These are phyloP conservation scores for Orthonevra nobilis DNA, from an alignment of 2,888 invertebrate species.

Conservation along the genomic window DNA sequence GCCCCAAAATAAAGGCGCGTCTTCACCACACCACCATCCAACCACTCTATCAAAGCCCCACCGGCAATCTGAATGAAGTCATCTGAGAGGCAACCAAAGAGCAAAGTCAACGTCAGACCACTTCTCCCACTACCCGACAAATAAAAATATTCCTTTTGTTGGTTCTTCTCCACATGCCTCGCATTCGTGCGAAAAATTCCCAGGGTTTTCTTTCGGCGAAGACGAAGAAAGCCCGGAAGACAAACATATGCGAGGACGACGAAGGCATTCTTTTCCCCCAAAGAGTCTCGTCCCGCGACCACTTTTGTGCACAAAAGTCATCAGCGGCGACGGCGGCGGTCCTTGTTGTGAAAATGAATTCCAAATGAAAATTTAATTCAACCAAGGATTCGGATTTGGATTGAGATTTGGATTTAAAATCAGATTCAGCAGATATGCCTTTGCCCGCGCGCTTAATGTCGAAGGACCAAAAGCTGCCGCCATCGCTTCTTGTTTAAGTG, in stretches of 20 bases:
- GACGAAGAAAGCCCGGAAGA: slow-evolving; percentile 37
- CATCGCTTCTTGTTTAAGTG: slow-evolving; percentile 1
- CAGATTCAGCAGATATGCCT: background rate
- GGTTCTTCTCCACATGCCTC: background rate
- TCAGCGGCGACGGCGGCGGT: slow-evolving; percentile 3
- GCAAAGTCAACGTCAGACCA: slow-evolving; percentile 39
- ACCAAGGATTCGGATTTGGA: slow-evolving; percentile 52
- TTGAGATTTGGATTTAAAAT: too few relatives aligned
- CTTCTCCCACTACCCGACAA: background rate
- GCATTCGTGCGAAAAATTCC: slow-evolving; percentile 16
- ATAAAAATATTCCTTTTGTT: background rate
- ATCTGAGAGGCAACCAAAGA: slow-evolving; percentile 38
- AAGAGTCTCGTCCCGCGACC: too few relatives aligned
- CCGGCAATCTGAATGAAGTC: slow-evolving; percentile 56
- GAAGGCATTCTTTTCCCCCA: slow-evolving; percentile 39
- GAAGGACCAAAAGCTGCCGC: slow-evolving; percentile 1
- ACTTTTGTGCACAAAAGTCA: background rate
- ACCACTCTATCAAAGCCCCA: background rate
- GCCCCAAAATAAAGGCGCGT: slow-evolving; percentile 21
- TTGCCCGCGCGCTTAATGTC: slow-evolving; percentile 21
- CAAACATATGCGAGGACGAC: slow-evolving; percentile 55
- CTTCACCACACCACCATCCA: background rate
- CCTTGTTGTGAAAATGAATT: slow-evolving; percentile 44
- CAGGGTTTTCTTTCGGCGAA: too few relatives aligned
- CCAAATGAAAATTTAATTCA: slow-evolving; percentile 63